A percentile compares a stretch with the other conserved stretches of the same genome.
These are phyloP conservation scores for Diogma glabrata DNA, from an alignment of 2,888 invertebrate species.

Conservation along the genomic window DNA sequence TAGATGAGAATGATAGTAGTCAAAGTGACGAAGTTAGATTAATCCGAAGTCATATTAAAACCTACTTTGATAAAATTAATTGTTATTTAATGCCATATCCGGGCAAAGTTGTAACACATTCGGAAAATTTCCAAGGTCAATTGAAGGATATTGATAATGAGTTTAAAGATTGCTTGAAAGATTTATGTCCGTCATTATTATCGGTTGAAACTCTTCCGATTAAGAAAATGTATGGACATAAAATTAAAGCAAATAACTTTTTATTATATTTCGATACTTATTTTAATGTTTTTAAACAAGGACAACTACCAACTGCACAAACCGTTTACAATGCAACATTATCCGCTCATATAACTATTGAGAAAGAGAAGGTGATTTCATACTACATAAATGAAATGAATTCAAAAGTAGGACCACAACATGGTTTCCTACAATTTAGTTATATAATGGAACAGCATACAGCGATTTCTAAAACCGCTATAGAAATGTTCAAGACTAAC, in stretches of 20 bases:
- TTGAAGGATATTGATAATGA: constrained; percentile 10
- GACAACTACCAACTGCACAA: background rate
- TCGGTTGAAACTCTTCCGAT: background rate
- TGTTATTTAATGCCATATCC: constrained; percentile 13
- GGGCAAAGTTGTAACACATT: constrained; percentile 8
- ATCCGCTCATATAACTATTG: background rate
- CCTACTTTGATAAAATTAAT: background rate
- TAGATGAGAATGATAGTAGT: background rate
- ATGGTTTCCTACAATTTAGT: background rate
- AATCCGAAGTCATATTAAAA: background rate
- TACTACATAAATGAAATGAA: constrained; percentile 1
- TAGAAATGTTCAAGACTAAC: background rate
- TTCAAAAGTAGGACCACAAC: background rate
- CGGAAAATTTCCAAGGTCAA: constrained; percentile 9
- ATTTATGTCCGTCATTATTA: constrained; percentile 7
- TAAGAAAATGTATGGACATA: background rate
- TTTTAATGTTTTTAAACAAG: background rate
- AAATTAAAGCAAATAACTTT: constrained; percentile 5
- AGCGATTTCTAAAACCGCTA: background rate
- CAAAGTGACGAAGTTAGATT: background rate
- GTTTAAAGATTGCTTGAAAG: constrained; percentile 2
- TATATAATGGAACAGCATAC: background rate
- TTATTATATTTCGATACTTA: background rate
- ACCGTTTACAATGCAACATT: background rate
- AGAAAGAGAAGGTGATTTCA: background rate